Conservation (phyloP, 2,113 vertebrate species). For the Coptodon rendalli region DNA sequence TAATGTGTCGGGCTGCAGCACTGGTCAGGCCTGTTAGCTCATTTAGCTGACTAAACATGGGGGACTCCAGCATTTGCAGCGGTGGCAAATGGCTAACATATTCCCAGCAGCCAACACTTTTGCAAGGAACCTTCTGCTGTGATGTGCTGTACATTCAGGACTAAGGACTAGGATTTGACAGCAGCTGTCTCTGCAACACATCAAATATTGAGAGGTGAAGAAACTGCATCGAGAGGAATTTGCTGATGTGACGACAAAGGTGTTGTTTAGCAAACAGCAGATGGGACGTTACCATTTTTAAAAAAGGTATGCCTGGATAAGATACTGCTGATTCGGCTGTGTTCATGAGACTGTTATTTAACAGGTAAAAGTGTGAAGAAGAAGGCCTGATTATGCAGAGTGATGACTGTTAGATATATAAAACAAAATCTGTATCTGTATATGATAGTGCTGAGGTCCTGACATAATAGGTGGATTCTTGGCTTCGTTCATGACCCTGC, state of each 20-base stretch:
- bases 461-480: background rate
- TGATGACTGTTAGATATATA: rapidly evolving
- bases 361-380: background rate
- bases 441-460: background rate
- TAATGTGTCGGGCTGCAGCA: constrained; percentile 24
- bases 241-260: constrained; percentile 19
- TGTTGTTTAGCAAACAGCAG: constrained; percentile 21
- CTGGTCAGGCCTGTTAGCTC: constrained; percentile 19
- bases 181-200: constrained; percentile 27
- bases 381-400: background rate
- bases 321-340: background rate
- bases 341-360: background rate
- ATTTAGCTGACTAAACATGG: constrained; percentile 44
- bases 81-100: background rate
- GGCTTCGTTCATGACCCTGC: background rate
- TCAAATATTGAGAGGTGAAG: constrained; percentile 25
- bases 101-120: background rate
- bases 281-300: background rate
- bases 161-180: constrained; percentile 7
- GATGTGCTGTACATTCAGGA: background rate
- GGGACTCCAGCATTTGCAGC: background rate
- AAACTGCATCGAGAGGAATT: constrained; percentile 10
- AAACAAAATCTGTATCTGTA: background rate
- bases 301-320: background rate
- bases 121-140: background rate